Base-by-base conservation (phyloP, 2,113 vertebrate genomes). In the Rhineura floridana region DNA sequence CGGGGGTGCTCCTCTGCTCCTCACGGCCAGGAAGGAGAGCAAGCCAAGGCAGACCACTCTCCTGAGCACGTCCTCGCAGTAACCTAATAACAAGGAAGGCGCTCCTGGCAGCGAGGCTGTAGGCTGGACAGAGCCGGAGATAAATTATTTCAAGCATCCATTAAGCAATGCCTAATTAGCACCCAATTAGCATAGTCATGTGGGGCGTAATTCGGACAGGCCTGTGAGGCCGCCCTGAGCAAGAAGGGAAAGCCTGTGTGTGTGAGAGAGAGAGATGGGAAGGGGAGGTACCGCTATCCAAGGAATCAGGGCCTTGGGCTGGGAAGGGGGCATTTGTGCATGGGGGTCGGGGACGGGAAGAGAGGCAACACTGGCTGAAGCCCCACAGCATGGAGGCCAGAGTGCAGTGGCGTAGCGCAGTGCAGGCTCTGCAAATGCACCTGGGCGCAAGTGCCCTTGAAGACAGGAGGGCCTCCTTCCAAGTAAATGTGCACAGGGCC, bases 131-230 rank as follows among this genome's bases (percentile, higher is more conserved):
- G 93, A 94, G 96, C 96, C 86, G 92, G 96, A 96, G 97, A 97
- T 96, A 96, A 97, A 96, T 97, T 96, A 96, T 97, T 97, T 96
- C 96, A 95, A 96, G 97, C 93, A 89, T 97, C 96, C 95, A 96
- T 97, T 97, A 96, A 97, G 95, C 85, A 96, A 96, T 96, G 96
- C 94, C 96, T 97, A 97, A 97, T 97, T 97, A 97, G 97, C 96
- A 95, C 92, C 92, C 96, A 96, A 97, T 97, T 97, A 97, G 95
- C 95, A 95, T 91, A 92, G 94, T 93, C 95, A 88, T 92, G 95
- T 95, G 95, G 96, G 95, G 97, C 95, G 95, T 90, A 91, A 91
- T 93, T 94, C 55, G 95, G 96, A 95, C 95, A 91, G 91, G 92
- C 4, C 15, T 65, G 84, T 81, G 70, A 93, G 95, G 95, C 92